phyloP scores from a whole-genome alignment of 1,140 invertebrate species.

The Pseudomyrmex pallidus region DNA sequence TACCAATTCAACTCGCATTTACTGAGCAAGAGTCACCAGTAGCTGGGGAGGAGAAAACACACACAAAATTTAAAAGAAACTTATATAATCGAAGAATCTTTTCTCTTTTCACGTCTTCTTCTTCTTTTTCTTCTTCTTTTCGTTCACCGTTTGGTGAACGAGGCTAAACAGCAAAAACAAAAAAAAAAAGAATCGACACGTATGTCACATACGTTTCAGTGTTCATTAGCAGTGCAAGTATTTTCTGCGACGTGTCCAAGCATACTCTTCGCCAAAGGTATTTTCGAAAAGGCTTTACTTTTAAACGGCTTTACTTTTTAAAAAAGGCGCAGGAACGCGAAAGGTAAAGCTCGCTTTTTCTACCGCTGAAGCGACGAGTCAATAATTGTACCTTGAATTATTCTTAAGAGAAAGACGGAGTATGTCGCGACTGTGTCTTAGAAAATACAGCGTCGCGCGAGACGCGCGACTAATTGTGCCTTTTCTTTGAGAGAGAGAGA shows the following conservation, averaged over 20 bases:
- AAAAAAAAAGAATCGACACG: not conserved
- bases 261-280: slow-evolving; percentile 43
- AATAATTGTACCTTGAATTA: slow-evolving; percentile 35
- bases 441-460: slow-evolving; percentile 52
- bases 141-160: slow-evolving; percentile 6
- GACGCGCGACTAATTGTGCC: slow-evolving; percentile 73
- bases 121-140: slow-evolving; percentile 7
- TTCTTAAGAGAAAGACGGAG: slow-evolving; percentile 17
- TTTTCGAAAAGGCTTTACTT: not conserved
- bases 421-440: slow-evolving; percentile 43
- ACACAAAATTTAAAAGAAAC: slow-evolving; percentile 24
- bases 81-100: not conserved
- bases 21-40: slow-evolving; percentile 95
- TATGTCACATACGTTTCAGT: slow-evolving; percentile 43
- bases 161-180: slow-evolving; percentile 11
- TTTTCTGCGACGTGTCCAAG: slow-evolving; percentile 43
- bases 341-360: not conserved
- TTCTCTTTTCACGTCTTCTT: slow-evolving; percentile 32
- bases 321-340: not conserved
- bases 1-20: slow-evolving; percentile 99
- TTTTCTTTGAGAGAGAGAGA: slow-evolving; percentile 61
- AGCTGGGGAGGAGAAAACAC: slow-evolving; percentile 47
- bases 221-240: slow-evolving; percentile 54
- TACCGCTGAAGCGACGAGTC: slow-evolving; percentile 4
- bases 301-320: no score